Evolutionary conservation across 2,888 invertebrate genomes (phyloP), one percentile per base, ranked within the genome.

Genomic region (Drosophila melanosoma): DNA sequence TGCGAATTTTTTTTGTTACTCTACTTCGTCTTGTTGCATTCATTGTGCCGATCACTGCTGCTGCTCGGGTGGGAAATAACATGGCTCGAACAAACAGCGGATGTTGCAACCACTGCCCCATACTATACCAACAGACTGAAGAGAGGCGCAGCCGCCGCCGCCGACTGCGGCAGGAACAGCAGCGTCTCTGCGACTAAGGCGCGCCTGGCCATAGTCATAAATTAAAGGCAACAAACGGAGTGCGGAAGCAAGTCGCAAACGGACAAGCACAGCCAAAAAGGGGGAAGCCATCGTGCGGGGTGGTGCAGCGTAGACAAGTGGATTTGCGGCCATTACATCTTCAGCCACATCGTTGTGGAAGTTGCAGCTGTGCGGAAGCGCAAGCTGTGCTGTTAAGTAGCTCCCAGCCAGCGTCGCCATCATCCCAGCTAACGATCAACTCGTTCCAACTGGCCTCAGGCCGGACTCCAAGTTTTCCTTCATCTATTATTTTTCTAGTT

Each of bases 201-300:
- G 79, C 72, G 72, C 68, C 72, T 75, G 75, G 74, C 69, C 87
- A 86, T 81, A 74, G 85, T 80, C 83, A 85, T 85, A 85, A 88
- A 85, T 85, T 85, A 88, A 88, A 83, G 83, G 68, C 88, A 85
- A 80, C 85, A 85, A 88, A 82, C 85, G 82, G 78, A 88, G 65
- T 72, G 58, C 88, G 88, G 86, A 88, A 88, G 67, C 80, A 70
- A 83, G 74, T 83, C 57, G 87, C 71, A 78, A 74, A 33, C 75
- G 73, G 70, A 67, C 57, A 40, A 61, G 35, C 36, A 35, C 38
- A 17, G 54, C 59, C 36, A 35, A 63, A 58, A 36, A 42, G 11
- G 33, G 33, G 32, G 62, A 23, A 45, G 15, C 45, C 23, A 45
- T 45, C 20, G 17, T 5, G 54, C 4, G 66, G 17, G 11, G 32